These are phyloP conservation scores for Centropus unirufus DNA, from an alignment of 2,113 vertebrate species.

Conservation along the genomic window DNA sequence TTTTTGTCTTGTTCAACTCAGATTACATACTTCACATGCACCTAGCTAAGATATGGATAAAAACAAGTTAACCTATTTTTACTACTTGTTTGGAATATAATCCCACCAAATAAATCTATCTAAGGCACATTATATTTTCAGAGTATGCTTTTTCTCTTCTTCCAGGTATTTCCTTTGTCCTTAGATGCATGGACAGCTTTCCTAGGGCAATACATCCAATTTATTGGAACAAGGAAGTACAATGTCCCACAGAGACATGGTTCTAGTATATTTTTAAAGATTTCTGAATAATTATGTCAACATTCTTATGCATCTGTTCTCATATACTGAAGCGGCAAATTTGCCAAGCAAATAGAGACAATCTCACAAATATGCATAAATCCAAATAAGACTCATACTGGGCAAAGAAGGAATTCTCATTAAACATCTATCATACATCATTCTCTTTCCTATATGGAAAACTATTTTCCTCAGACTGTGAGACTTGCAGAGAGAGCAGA, in stretches of 20 bases:
- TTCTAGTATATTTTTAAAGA: background rate
- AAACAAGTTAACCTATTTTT: conserved; percentile 33
- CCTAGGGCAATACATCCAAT: background rate
- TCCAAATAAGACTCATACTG: background rate
- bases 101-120: background rate
- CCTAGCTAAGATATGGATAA: background rate
- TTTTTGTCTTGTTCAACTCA: conserved; percentile 25
- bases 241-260: background rate
- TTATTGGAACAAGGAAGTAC: background rate
- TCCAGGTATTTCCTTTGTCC: background rate
- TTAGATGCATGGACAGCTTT: background rate
- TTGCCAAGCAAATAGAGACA: background rate
- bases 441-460: background rate
- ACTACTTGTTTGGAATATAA: background rate
- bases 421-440: background rate
- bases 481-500: background rate
- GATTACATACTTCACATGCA: background rate
- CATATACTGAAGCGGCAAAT: background rate
- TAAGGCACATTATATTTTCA: background rate
- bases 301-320: background rate
- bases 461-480: background rate
- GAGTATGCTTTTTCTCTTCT: background rate
- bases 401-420: background rate
- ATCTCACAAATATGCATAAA: accelerated
- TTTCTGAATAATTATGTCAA: background rate